Base-by-base conservation (phyloP, 2,113 vertebrate genomes). In the Lepidothrix coronata region DNA sequence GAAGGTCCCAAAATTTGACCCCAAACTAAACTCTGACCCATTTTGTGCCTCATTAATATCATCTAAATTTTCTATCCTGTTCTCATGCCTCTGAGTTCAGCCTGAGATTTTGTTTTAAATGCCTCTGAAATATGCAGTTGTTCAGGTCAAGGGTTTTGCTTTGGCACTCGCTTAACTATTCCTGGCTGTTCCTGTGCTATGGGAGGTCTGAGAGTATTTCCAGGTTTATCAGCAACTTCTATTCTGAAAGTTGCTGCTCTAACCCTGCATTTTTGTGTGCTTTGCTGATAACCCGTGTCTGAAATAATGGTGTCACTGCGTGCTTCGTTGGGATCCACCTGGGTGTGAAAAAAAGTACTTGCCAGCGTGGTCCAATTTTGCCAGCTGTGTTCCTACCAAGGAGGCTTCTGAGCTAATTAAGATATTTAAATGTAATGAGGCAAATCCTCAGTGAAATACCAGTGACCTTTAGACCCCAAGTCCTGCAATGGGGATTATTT, bases 171-270 rank as follows among this genome's bases (percentile, higher is more conserved):
- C 58, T 95, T 76, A 76, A 84, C 83, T 92, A 35, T 93, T 94
- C 73, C 86, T 95, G 79, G 61, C 73, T 86, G 65, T 81, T 92
- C 48, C 71, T 80, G 39, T 90, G 79, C 80, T 82, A 89, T 0
- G 1, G 92, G 82, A 84, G 88, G 88, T 96, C 89, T 11, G 6
- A 91, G 85, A 90, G 85, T 80, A 48, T 91, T 97, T 97, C 88
- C 95, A 96, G 90, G 93, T 94, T 97, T 96, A 97, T 95, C 93
- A 88, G 68, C 54, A 81, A 14, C 57, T 33, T 90, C 95, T 91
- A 57, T 92, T 61, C 79, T 81, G 83, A 24, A 75, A 68, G 35
- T 43, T 87, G 85, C 91, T 81, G 28, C 79, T 59, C 67, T 86
- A 90, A 81, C 82, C 76, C 72, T 11, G 39, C 20, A 33, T 88